A percentile compares a stretch with the other conserved stretches of the same genome.
Evolutionary conservation across 2,888 invertebrate genomes (phyloP).

Genomic region (Aricia artaxerxes): DNA sequence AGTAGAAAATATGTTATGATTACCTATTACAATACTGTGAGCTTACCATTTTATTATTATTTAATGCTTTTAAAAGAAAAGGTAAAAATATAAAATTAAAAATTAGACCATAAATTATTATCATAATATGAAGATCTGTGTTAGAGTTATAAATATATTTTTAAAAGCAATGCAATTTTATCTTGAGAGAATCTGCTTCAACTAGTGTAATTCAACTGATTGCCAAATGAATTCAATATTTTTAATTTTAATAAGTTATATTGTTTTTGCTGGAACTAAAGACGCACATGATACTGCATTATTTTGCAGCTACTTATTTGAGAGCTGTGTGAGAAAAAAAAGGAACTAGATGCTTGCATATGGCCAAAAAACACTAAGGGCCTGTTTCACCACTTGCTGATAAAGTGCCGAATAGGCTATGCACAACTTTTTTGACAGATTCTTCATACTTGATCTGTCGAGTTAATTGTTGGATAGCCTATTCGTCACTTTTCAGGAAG

Average conservation of each 20-base stretch:
- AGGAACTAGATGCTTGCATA: not conserved
- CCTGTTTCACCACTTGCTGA: too few relatives aligned
- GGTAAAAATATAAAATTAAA: not conserved
- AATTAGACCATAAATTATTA: not conserved
- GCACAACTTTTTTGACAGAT: too few relatives aligned
- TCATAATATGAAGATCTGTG: constrained; percentile 5
- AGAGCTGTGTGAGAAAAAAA: not conserved
- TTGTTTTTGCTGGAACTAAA: not conserved
- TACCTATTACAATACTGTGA: not conserved
- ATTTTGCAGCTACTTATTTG: not conserved
- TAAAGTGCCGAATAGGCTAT: too few relatives aligned
- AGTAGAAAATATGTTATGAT: constrained; percentile 2
- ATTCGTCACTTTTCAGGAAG: too few relatives aligned
- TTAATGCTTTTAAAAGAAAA: not conserved
- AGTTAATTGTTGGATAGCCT: too few relatives aligned
- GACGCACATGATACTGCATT: not conserved
- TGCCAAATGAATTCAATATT: not conserved
- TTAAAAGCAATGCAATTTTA: not conserved
- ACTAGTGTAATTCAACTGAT: not conserved
- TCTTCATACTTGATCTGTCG: too few relatives aligned
- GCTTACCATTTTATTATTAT: not conserved
- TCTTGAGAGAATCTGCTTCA: not conserved
- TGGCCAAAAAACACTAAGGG: not conserved
- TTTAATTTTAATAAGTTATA: not conserved
- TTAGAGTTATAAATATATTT: not conserved